Evolutionary conservation across 2,888 invertebrate species (phyloP).

Genomic region (Amphipyra tragopoginis): DNA sequence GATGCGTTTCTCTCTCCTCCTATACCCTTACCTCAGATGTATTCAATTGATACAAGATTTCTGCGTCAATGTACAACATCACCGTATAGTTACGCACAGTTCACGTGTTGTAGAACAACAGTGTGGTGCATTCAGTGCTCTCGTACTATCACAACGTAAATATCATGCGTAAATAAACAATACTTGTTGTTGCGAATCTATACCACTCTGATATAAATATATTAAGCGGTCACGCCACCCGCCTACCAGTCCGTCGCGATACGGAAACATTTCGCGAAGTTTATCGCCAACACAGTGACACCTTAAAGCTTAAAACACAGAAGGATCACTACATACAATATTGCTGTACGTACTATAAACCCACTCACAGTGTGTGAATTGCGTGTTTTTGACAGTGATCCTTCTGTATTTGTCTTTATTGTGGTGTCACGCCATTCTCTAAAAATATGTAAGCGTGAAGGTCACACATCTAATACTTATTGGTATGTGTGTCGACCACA

Average conservation of each 20-base stretch:
- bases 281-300: no score
- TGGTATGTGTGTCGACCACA: not conserved
- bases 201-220: not conserved
- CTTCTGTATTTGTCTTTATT: not conserved
- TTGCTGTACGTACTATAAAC: no score
- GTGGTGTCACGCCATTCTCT: not conserved
- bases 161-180: not conserved
- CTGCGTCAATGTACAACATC: no score
- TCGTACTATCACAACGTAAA: not conserved
- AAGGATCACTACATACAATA: no score
- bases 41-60: no score
- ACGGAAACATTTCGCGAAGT: no score
- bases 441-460: conserved; percentile 4
- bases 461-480: not conserved
- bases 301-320: no score
- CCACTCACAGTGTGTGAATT: no score
- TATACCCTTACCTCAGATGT: no score
- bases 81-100: not conserved
- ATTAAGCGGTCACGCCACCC: not conserved
- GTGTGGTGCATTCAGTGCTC: conserved; percentile 13
- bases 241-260: no score
- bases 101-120: not conserved
- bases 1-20: no score
- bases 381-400: not conserved
- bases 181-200: not conserved